Conservation (phyloP, 1,140 invertebrate genomes). For the Hyles euphorbiae region DNA sequence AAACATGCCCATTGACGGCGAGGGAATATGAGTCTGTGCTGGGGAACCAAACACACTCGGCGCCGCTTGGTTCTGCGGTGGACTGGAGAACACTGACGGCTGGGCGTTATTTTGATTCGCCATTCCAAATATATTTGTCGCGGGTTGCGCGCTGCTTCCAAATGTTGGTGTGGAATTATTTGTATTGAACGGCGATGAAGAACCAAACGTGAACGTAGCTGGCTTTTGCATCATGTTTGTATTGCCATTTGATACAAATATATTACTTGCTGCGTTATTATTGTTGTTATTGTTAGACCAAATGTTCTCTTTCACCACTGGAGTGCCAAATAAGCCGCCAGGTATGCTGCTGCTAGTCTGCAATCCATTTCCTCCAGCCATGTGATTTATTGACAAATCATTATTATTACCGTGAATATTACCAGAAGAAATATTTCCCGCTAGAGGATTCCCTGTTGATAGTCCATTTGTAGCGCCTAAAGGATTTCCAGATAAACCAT, state of each 20-base stretch:
- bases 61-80: conserved; percentile 23
- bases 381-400: conserved; percentile 19
- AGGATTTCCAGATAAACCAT: conserved; percentile 17
- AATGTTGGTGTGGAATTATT: conserved; percentile 12
- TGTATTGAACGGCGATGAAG: conserved; percentile 8
- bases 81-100: conserved; percentile 28
- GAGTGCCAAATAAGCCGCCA: conserved; percentile 26
- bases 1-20: conserved; percentile 37
- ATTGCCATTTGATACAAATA: conserved; percentile 26
- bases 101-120: conserved; percentile 5
- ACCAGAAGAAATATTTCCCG: not conserved
- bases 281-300: conserved; percentile 26
- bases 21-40: conserved; percentile 25
- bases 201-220: conserved; percentile 29
- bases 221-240: conserved; percentile 27
- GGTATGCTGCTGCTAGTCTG: conserved; percentile 5
- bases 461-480: conserved; percentile 27
- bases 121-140: conserved; percentile 9
- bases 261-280: conserved; percentile 14
- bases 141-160: conserved; percentile 8
- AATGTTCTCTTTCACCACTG: conserved; percentile 32
- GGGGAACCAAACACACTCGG: conserved; percentile 38
- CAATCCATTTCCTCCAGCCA: conserved; percentile 19
- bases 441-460: conserved; percentile 10
- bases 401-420: conserved; percentile 10